These are phyloP conservation scores for Alethe castanea DNA, from an alignment of 2,113 vertebrate genomes.

Conservation along the genomic window DNA sequence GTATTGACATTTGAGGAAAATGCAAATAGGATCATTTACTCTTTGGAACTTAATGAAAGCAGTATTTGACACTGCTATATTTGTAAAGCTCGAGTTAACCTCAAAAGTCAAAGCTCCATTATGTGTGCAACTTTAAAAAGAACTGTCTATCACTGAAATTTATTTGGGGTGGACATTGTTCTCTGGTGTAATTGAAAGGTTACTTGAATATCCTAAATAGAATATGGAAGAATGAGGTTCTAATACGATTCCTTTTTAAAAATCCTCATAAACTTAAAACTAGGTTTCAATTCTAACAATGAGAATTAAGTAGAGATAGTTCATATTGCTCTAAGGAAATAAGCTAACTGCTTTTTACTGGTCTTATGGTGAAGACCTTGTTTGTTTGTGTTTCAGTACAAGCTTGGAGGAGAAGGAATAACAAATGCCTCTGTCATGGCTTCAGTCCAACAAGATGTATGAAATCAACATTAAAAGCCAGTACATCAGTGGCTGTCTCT, in stretches of 20 bases:
- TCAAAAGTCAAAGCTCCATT: not conserved
- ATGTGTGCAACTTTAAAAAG: not conserved
- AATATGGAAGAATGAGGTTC: not conserved
- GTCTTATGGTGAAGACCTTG: not conserved
- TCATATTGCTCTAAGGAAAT: not conserved
- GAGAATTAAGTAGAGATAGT: not conserved
- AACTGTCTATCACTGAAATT: not conserved
- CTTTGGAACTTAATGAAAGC: not conserved
- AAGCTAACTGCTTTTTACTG: not conserved
- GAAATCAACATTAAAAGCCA: not conserved
- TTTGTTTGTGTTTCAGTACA: not conserved
- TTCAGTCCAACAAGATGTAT: not conserved
- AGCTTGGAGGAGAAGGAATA: not conserved
- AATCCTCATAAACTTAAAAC: not conserved
- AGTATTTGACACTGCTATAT: constrained; percentile 21
- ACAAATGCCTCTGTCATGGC: not conserved
- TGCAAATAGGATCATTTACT: not conserved
- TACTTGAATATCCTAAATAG: not conserved
- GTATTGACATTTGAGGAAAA: not conserved
- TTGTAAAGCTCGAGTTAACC: constrained; percentile 25
- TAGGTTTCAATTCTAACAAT: not conserved
- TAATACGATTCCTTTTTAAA: not conserved
- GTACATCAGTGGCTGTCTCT: not conserved
- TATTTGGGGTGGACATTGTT: not conserved
- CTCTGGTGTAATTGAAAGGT: not conserved